Evolutionary conservation across 2,888 invertebrate genomes (phyloP).

Genomic region (Lepidonotus clava): DNA sequence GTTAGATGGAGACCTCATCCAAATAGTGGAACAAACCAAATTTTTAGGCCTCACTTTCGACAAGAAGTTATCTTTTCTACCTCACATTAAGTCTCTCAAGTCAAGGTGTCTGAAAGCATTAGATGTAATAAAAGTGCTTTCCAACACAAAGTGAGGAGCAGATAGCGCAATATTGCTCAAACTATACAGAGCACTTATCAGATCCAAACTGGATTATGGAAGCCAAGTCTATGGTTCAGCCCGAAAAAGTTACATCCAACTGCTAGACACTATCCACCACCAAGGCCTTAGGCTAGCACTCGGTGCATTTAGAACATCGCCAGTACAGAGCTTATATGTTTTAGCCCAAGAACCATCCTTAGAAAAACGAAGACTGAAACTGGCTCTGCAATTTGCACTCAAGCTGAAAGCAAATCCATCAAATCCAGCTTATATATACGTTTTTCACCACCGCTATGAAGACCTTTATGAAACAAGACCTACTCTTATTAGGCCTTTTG

Average conservation of each 20-base stretch:
- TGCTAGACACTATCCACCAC: constrained; percentile 61
- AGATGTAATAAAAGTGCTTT: constrained; percentile 59
- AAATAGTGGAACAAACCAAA: constrained; percentile 57
- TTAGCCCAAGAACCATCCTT: constrained; percentile 10
- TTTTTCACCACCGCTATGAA: too few species aligned
- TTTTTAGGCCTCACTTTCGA: constrained; percentile 63
- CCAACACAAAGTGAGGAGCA: constrained; percentile 58
- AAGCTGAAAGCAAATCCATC: neutral
- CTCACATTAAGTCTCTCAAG: constrained; percentile 57
- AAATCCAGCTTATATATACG: constrained; percentile 29
- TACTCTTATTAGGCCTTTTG: too few species aligned
- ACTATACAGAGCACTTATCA: constrained; percentile 55
- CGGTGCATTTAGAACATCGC: constrained; percentile 60
- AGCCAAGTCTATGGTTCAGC: constrained; percentile 61
- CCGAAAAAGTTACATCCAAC: constrained; percentile 57
- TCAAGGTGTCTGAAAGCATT: constrained; percentile 60
- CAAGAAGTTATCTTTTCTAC: constrained; percentile 58
- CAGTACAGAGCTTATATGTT: constrained; percentile 58
- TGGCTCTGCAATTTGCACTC: too few species aligned
- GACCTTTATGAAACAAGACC: too few species aligned
- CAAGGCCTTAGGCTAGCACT: constrained; percentile 60
- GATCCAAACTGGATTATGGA: constrained; percentile 63
- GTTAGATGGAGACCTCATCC: constrained; percentile 49
- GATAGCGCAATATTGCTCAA: constrained; percentile 55
- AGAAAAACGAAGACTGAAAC: neutral